Base-by-base conservation (phyloP, 1,140 invertebrate species). In the Tetranychus cinnabarinus region DNA sequence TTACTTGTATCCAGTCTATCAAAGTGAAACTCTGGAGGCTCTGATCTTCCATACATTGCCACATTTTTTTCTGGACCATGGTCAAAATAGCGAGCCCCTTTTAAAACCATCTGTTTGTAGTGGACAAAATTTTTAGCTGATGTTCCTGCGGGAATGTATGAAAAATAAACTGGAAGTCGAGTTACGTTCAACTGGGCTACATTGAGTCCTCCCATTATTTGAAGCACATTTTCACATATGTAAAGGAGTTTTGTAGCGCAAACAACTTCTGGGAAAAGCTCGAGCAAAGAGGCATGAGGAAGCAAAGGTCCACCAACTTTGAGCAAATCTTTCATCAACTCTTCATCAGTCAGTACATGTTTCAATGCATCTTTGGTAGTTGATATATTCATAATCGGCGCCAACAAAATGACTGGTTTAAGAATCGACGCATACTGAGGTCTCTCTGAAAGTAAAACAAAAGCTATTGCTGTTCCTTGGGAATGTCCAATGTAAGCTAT, bases 101-200 rank as follows among this genome's bases (percentile, higher is more conserved):
- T 37, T 8, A 5, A 13, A 12, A 52, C 7, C 34, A 61, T 42
- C 68, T 78, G 77, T 35, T 69, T 73, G 66, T 69, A 78, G 64
- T 79, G 76, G n/a, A 83, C 73, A 10, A 91, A 68, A 66, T 87
- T 87, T 67, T 80, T 80, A 0, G 80, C 78, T 0, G 87, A 85
- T 1, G 86, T 78, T 7, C 88, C 88, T 1, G 86, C 84, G 3
- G 90, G 90, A 3, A 80, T 80, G 70, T 93, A 84, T 12, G 79
- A 78, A 2, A 85, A 70, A 67, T 88, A 83, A 0, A 84, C 77
- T 0, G 84, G 82, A 0, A 88, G 62, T 68, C 82, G 74, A 36
- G 81, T 81, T 81, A 83, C 34, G 36, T 60, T 54, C 35, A 60
- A 39, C 34, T 60, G 59, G 15, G 23, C 12, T 10, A 37, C 2